These are phyloP conservation scores for Streblospio benedicti DNA, from an alignment of 1,140 invertebrate species.

Conservation along the genomic window DNA sequence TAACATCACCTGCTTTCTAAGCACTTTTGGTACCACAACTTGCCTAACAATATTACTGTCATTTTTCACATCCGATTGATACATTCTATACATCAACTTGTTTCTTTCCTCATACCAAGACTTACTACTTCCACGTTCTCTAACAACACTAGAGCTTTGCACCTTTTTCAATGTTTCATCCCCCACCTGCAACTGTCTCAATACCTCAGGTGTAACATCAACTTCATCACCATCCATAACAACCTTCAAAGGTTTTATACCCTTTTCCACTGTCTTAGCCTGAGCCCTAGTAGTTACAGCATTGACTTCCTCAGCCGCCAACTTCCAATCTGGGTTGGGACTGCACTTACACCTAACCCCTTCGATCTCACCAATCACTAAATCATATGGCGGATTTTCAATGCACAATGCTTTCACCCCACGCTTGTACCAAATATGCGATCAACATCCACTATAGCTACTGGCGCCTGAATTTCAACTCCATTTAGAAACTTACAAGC, in stretches of 20 bases:
- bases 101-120: too few relatives aligned
- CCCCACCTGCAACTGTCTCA: not conserved
- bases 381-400: conserved; percentile 9
- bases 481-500: conserved; percentile 6
- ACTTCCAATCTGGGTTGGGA: not conserved
- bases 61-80: too few relatives aligned
- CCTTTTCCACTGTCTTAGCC: not conserved
- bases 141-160: too few relatives aligned
- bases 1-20: not conserved
- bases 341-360: not conserved
- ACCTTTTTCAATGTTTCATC: not conserved
- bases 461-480: not conserved
- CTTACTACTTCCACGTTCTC: too few relatives aligned
- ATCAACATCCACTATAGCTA: conserved; percentile 8
- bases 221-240: not conserved
- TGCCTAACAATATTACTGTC: too few relatives aligned
- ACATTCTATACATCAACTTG: too few relatives aligned
- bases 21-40: not conserved
- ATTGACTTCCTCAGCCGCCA: too few relatives aligned
- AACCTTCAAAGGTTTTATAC: conserved; percentile 1
- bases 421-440: not conserved
- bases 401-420: conserved; percentile 4
- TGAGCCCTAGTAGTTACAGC: not conserved
- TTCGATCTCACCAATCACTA: conserved; percentile 1
- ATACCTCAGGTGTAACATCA: not conserved